Base-by-base conservation (phyloP, 2,113 vertebrate genomes). In the Charina bottae region DNA sequence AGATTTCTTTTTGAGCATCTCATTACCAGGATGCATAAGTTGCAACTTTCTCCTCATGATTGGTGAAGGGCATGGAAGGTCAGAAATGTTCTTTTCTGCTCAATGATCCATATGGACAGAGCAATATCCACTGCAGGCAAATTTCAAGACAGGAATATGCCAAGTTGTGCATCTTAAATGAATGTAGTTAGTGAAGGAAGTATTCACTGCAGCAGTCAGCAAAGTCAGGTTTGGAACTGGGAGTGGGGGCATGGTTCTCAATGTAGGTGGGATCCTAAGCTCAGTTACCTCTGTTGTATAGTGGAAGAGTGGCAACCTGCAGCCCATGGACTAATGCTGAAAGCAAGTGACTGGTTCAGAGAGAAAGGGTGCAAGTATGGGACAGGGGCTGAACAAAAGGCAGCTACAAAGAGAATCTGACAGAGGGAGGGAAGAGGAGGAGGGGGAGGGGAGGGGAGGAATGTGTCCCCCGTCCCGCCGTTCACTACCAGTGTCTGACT, bases 101-200 rank as follows among this genome's bases (percentile, higher is more conserved):
- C 97, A 97, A 93, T 96, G 97, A 97, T 97, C 97, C 95, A 1
- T 97, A 96, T 92, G 95, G 89, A 83, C 90, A 33, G 26, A 95
- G 95, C 94, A 94, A 95, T 96, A 96, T 90, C 90, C 95, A 95
- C 95, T 86, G 58, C 88, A 97, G 96, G 95, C 94, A 96, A 97
- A 95, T 95, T 92, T 94, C 91, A 91, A 93, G 90, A 62, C 59
- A 94, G 87, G 88, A 90, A 94, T 96, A 94, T 96, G 94, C 90
- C 92, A 94, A 97, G 96, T 95, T 0, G 53, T 94, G 94, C 92
- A 92, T 93, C 92, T 93, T 89, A 97, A 96, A 96, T 95, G 8
- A 96, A 94, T 83, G 94, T 85, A 93, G 93, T 95, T 96, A 94
- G 94, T 91, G 96, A 89, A 59, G 68, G 93, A 96, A 96, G 95